These are phyloP conservation scores for Brachymystax lenok DNA, from an alignment of 2,797 vertebrate genomes.

Conservation along the genomic window DNA sequence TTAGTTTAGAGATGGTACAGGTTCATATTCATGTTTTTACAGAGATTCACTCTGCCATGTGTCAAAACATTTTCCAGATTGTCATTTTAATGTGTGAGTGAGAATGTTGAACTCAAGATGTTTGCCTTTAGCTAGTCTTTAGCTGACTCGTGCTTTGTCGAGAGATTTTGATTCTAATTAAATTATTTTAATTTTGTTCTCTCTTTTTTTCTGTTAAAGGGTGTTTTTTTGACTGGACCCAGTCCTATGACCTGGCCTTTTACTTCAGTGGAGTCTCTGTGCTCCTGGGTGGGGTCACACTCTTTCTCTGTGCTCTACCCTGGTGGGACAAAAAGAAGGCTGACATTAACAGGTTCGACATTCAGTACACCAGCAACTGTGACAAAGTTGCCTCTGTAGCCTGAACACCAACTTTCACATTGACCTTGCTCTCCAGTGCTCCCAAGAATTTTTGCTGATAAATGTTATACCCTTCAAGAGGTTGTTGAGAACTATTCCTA, in stretches of 20 bases:
- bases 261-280: slow-evolving; percentile 85
- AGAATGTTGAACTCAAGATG: neutral
- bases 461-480: neutral
- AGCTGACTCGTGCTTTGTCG: neutral
- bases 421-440: too few relatives aligned
- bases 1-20: neutral
- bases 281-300: slow-evolving; percentile 75
- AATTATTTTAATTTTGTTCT: neutral
- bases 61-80: neutral
- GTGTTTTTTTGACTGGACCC: slow-evolving; percentile 86
- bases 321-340: slow-evolving; percentile 66
- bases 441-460: too few relatives aligned
- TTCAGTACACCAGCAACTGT: slow-evolving; percentile 53
- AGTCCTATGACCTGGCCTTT: slow-evolving; percentile 84
- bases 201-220: slow-evolving; percentile 58
- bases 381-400: slow-evolving; percentile 66
- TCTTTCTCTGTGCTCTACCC: slow-evolving; percentile 74
- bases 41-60: neutral
- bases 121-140: slow-evolving; percentile 2
- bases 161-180: neutral
- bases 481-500: too few relatives aligned
- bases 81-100: neutral
- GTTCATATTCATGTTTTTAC: neutral
- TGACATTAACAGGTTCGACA: slow-evolving; percentile 45
- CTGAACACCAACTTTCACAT: slow-evolving; percentile 19